Conservation (phyloP, 1,140 invertebrate genomes). For the Platyscapa corneri region DNA sequence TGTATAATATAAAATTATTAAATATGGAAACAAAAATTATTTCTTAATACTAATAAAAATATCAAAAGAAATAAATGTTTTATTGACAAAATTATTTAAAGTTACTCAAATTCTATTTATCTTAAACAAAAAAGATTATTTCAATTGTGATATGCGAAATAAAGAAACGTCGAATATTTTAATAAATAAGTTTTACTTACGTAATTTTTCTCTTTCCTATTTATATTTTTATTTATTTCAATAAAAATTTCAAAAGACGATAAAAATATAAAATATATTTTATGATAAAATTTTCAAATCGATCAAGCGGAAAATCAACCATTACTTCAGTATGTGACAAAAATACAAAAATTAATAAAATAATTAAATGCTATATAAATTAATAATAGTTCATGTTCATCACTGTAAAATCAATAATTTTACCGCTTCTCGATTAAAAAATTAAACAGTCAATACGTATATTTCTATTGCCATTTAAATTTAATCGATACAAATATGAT, state of each 20-base stretch:
- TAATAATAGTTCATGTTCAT: neutral
- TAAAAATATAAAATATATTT: constrained; percentile 37
- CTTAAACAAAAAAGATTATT: constrained; percentile 14
- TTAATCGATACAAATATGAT: constrained; percentile 21
- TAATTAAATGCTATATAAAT: neutral
- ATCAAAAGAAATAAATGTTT: too few relatives aligned
- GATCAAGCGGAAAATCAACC: neutral
- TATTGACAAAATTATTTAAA: too few relatives aligned
- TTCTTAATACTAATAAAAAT: constrained; percentile 53
- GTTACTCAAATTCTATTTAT: too few relatives aligned
- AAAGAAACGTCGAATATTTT: constrained; percentile 29
- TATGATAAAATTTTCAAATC: constrained; percentile 1
- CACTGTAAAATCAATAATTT: neutral
- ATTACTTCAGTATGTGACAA: neutral
- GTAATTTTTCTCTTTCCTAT: neutral
- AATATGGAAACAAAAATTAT: neutral
- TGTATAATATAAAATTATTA: too few relatives aligned
- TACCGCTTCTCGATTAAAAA: constrained; percentile 1
- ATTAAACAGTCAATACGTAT: neutral
- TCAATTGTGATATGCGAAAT: constrained; percentile 22
- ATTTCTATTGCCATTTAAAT: constrained; percentile 24
- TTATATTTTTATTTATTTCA: constrained; percentile 11
- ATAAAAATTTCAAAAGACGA: constrained; percentile 6
- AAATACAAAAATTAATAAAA: neutral
- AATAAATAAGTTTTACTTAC: constrained; percentile 29